Evolutionary conservation across 2,113 vertebrate genomes (phyloP).

Genomic region (Tragelaphus buxtoni): DNA sequence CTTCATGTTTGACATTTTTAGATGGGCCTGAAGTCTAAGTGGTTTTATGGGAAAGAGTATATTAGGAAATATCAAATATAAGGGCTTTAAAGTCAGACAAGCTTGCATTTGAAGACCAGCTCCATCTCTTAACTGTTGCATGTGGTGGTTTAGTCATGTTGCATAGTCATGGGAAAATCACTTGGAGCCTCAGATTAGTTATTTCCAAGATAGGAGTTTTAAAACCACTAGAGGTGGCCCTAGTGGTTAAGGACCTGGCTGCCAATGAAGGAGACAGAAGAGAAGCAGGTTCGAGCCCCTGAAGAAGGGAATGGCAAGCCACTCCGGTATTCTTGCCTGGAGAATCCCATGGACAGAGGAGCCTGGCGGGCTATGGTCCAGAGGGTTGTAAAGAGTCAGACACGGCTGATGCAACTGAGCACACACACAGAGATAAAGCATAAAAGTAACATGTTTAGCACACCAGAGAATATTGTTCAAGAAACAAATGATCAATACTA

Average conservation of each 20-base stretch:
- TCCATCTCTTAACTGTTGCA: background rate
- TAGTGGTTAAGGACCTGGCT: background rate
- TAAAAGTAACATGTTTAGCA: background rate
- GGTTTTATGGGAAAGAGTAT: background rate
- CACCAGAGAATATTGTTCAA: background rate
- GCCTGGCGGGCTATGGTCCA: background rate
- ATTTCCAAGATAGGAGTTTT: background rate
- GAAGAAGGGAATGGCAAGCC: background rate
- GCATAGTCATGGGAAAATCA: background rate
- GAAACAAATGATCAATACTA: background rate
- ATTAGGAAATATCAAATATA: background rate
- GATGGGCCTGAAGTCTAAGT: background rate
- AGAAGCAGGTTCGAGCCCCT: background rate
- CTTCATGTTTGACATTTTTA: background rate
- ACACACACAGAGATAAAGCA: background rate
- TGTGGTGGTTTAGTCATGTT: rapidly evolving
- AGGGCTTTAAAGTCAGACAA: background rate
- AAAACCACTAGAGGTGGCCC: background rate
- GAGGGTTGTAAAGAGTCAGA: background rate
- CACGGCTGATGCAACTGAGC: background rate
- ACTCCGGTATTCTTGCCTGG: background rate
- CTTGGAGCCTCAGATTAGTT: background rate
- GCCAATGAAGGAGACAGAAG: background rate
- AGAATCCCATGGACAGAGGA: background rate
- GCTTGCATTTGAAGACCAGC: background rate